Evolutionary conservation across 1,140 invertebrate genomes (phyloP), one percentile per base, ranked within the genome.

Genomic region (Pygmarrhopalites habei): DNA sequence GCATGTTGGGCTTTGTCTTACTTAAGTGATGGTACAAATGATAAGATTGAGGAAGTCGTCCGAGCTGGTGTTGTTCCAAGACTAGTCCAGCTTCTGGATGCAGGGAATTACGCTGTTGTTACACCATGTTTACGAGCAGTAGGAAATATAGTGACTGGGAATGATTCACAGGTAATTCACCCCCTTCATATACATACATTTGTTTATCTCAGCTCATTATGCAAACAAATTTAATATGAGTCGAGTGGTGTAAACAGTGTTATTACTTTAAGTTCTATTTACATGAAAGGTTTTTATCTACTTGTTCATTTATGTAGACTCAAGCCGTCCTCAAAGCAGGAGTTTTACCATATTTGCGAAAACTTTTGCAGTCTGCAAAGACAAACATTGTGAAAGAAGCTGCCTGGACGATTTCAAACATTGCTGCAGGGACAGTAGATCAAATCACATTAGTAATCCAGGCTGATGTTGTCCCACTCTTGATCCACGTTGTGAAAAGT

Each of bases 1-100:
- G 85, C 92, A 10, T 95, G 95, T 72, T 99, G 95, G 95, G 92
- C 95, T 0, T 77, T 98, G 19, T 97, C 94, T 0, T 98, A 98
- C 74, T 78, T 98, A 3, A 95, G 92, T 2, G 94, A 97, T 77
- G 92, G 92, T 2, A 85, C 87, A 1, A 95, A 96, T 75, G 87
- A 93, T 29, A 92, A 62, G 74, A 98, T 98, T 71, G 92, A 83
- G 64, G 89, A 75, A 26, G 78, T 58, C 0, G 21, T 58, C 1
- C 19, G 43, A 21, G 44, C 82, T 12, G 82, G 84, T 15, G 79
- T 90, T 41, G 85, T 97, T 21, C 82, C 83, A 0, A 80, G 83
- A 28, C 79, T 98, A 4, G 85, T 95, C 0, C 78, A 84, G 41
- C 75, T 96, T 2, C 76, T 98, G 12, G 79, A 81, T 49, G 84